A percentile compares a stretch with the other conserved stretches of the same genome.
These are phyloP conservation scores for Melieria picta DNA, from an alignment of 2,888 invertebrate species.

Conservation along the genomic window DNA sequence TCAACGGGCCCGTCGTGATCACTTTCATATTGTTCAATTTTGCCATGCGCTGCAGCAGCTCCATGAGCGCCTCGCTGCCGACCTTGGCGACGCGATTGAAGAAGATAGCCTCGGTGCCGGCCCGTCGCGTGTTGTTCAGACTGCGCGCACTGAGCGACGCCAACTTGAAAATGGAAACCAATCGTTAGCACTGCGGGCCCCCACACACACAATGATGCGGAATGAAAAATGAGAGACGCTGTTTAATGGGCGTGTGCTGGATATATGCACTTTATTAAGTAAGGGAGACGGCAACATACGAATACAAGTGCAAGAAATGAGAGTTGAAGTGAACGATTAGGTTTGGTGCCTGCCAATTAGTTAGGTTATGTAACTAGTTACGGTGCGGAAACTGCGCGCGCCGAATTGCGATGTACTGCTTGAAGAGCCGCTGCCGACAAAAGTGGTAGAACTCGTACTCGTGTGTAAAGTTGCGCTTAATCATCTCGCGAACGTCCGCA, in stretches of 20 bases:
- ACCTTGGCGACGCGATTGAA: conserved; percentile 66
- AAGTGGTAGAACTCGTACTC: conserved; percentile 90
- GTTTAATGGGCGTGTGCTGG: no score
- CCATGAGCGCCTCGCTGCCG: conserved; percentile 87
- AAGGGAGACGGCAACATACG: no score
- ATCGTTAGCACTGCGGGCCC: background rate
- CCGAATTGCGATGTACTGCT: conserved; percentile 67
- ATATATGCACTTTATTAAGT: no score
- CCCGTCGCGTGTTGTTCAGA: conserved; percentile 70
- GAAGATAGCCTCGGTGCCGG: conserved; percentile 77
- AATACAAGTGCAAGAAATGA: no score
- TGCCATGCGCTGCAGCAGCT: conserved; percentile 69
- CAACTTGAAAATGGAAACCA: conserved; percentile 50
- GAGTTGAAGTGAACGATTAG: no score
- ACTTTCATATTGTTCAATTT: conserved; percentile 61
- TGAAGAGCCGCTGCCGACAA: conserved; percentile 81
- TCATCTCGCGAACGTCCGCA: conserved; percentile 81
- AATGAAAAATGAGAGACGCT: no score
- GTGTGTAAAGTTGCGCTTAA: conserved; percentile 81
- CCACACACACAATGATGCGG: no score
- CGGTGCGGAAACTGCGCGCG: no score
- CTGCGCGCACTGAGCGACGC: conserved; percentile 73
- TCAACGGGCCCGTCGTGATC: conserved; percentile 54
- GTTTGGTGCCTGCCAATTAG: no score
- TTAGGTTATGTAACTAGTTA: no score